Base-by-base conservation (phyloP, 1,140 invertebrate genomes). In the Bradynema listronoti region DNA sequence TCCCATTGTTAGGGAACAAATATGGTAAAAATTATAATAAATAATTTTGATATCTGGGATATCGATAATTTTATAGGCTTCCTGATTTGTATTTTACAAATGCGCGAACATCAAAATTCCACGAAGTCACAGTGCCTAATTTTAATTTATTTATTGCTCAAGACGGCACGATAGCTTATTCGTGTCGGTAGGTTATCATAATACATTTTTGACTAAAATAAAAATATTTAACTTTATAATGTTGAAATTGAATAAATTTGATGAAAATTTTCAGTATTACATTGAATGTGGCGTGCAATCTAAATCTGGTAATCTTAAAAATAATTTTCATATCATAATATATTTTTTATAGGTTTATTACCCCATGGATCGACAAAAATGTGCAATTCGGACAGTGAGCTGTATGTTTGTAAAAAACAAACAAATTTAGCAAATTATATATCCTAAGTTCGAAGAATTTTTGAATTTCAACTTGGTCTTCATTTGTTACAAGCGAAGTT, bases 11-110 rank as follows among this genome's bases (percentile, higher is more conserved):
- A 51, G 65, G 25, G 61, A 76, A 16, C 55, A 72, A 47, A 69
- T 76, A 32, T 76, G 73, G 73, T 58, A 56, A 58, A 30, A 11
- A 56, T 7, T 39, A 39, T 39, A 19, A 11, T 39, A 39, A 9
- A 56, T 7, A 58, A 0, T 2, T 14, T 52, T 29, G 11, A 58
- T 47, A 30, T 32, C 9, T 41, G 36, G 32, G 53, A 36, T 61
- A 36, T 1, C 25, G 19, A 33, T 32, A 2, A 4, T 22, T 14
- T 22, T 58, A 51, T 66, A 82, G 85, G 85, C 84, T 85, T 54
- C 73, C 73, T 14, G 73, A 76, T 54, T 49, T 76, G 7, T 76
- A 76, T 61, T 78, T 76, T 58, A 54, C 73, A 11, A 76, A 75
- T 68, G 72, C 72, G 14, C 50, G 70, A 29, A 51, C 46, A 7